A percentile compares a stretch with the other conserved stretches of the same genome.
phyloP scores from a whole-genome alignment of 2,888 invertebrate genomes.

The Harpagoxenus sublaevis region DNA sequence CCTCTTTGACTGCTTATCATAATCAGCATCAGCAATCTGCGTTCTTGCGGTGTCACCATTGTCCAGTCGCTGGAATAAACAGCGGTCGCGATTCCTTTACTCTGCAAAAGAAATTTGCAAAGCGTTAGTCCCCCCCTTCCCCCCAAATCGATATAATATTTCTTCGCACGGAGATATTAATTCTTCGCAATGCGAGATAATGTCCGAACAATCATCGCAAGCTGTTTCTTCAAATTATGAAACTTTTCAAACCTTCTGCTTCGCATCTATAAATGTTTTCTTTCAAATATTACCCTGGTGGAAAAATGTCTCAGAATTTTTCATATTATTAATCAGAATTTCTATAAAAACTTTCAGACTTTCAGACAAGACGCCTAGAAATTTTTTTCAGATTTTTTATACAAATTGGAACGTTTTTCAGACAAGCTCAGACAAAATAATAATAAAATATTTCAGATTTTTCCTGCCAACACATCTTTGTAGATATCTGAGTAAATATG shows the following conservation, averaged over 20 bases:
- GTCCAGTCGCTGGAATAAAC: constrained; percentile 76
- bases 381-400: no score
- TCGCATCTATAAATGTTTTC: not conserved
- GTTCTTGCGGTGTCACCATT: constrained; percentile 59
- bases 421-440: no score
- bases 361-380: no score
- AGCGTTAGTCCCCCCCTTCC: not conserved
- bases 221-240: not conserved
- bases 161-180: not conserved
- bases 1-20: constrained; percentile 74
- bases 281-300: no score
- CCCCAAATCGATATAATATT: not conserved
- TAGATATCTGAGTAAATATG: no score
- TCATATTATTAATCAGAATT: no score
- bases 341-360: no score
- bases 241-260: not conserved
- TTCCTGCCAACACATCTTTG: no score
- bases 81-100: constrained; percentile 63
- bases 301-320: no score
- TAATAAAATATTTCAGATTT: no score
- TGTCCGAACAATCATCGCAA: not conserved
- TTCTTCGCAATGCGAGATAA: no score
- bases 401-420: no score
- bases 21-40: constrained; percentile 69
- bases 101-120: constrained; percentile 27